Evolutionary conservation across 2,797 vertebrate genomes (phyloP).

Genomic region (Setipinna tenuifilis): DNA sequence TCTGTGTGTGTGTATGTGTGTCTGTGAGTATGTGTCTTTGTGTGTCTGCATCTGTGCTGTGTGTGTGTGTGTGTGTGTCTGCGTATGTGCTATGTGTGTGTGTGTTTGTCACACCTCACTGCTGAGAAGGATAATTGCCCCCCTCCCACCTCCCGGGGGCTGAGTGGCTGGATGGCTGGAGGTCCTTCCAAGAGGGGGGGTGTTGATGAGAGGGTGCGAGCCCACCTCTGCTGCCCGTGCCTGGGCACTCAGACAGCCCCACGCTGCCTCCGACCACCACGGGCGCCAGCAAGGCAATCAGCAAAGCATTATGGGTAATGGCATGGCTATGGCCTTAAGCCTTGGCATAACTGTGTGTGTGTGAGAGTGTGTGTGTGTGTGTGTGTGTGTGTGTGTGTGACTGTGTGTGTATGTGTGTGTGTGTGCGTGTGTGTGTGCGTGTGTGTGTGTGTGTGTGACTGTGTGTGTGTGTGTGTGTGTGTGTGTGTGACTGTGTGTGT

Average conservation of each 20-base stretch:
- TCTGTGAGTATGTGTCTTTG: background rate
- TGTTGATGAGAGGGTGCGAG: background rate
- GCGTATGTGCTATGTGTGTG: background rate
- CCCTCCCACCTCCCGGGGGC: too few species aligned
- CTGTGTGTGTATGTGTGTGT: background rate
- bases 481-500: too few species aligned
- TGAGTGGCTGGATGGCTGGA: background rate
- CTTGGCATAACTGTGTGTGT: background rate
- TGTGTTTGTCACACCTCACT: conserved; percentile 1
- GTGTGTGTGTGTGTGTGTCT: background rate
- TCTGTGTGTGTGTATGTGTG: background rate
- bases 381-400: too few species aligned
- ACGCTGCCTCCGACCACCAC: background rate
- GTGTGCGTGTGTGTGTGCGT: too few species aligned
- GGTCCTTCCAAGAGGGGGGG: background rate
- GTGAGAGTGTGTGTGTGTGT: background rate
- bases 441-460: too few species aligned
- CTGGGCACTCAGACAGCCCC: background rate
- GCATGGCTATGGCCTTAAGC: background rate
- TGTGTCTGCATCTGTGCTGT: background rate
- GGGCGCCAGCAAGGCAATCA: conserved; percentile 1
- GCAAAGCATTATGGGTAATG: background rate
- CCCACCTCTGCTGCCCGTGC: background rate
- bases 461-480: too few species aligned
- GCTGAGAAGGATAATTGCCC: background rate